Evolutionary conservation across 2,888 invertebrate species (phyloP), one percentile per base, ranked within the genome.

Genomic region (Caenorhabditis uteleia): DNA sequence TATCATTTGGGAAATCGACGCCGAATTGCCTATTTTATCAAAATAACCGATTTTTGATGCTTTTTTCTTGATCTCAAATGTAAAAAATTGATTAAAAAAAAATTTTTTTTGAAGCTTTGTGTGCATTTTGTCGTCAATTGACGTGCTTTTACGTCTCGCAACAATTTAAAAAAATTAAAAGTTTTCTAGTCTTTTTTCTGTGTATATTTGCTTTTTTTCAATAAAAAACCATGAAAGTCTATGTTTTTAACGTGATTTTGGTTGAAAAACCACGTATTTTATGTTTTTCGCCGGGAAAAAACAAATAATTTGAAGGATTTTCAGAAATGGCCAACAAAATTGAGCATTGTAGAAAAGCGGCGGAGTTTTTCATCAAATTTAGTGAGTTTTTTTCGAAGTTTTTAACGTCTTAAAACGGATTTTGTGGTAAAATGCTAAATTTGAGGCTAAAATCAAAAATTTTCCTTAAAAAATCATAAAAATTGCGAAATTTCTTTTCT

Each of bases 1-100:
- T 18, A 79, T 82, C 39, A 77, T 79, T 38, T 82, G 82, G 82
- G 82, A 82, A 62, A 62, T 77, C 12, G 81, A 81, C 40, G 75
- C 75, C 26, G 75, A 68, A 44, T 57, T 70, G 18, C 70, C 73
- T 20, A 68, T 73, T 40, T 46, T 73, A 21, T 64, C 68, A 3
- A 66, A 68, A 61, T 68, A 56, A 49, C 18, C 39, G 23, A 16
- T 21, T 18, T n/a, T 5, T 44, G 33, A 39, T 38, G 43, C 39
- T 57, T 42, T 39, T 16, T 18, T 3, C 34, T 18, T 40, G 43
- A 47, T 55, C 55, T 59, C 46, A 27, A 34, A 12, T n/a, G 8
- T n/a, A 14, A n/a, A 34, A 12, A n/a, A 34, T 34, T 34, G 8
- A n/a, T 34, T 34, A 10, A n/a, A 34, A n/a, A n/a, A 10, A 16